A percentile compares a stretch with the other conserved stretches of the same genome.
Conservation (phyloP, 1,140 invertebrate species). For the Doryteuthis pealeii region DNA sequence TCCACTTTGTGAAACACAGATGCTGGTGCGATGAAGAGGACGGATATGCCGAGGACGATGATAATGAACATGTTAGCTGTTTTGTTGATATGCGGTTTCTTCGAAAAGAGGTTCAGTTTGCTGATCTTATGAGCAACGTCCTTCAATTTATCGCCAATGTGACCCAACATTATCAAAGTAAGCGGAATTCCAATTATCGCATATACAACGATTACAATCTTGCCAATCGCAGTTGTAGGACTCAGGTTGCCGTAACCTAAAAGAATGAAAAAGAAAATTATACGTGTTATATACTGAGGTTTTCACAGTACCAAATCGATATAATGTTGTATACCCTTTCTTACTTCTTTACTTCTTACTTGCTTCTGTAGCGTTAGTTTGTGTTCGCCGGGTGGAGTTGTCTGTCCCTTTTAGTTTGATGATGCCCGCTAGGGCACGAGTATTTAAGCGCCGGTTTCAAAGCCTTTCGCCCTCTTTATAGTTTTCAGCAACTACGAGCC, state of each 20-base stretch:
- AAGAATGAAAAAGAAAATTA: constrained; percentile 20
- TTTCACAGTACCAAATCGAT: no score
- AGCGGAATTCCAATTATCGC: constrained; percentile 95
- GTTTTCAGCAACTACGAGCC: no score
- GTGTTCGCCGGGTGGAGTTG: no score
- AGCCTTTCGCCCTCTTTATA: no score
- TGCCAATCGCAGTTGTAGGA: constrained; percentile 84
- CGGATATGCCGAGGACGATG: constrained; percentile 34
- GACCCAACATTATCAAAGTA: constrained; percentile 72
- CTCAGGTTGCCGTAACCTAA: constrained; percentile 92
- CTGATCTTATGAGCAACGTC: constrained; percentile 37
- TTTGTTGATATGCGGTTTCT: constrained; percentile 40
- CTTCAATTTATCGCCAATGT: constrained; percentile 42
- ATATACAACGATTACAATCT: constrained; percentile 89
- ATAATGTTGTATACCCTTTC: no score
- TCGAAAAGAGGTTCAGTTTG: constrained; percentile 39
- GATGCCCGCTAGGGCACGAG: no score
- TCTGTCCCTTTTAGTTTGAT: no score
- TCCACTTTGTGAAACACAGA: constrained; percentile 76
- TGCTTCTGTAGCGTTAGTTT: no score
- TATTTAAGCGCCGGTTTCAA: no score
- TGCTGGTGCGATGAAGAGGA: constrained; percentile 45
- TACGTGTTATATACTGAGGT: no score
- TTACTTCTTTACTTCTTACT: no score
- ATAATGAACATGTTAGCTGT: constrained; percentile 45